Percentiles rank a stretch among this genome's conserved stretches.
Evolutionary conservation across 2,797 vertebrate species (phyloP).

Genomic region (Aotus griseimembra): DNA sequence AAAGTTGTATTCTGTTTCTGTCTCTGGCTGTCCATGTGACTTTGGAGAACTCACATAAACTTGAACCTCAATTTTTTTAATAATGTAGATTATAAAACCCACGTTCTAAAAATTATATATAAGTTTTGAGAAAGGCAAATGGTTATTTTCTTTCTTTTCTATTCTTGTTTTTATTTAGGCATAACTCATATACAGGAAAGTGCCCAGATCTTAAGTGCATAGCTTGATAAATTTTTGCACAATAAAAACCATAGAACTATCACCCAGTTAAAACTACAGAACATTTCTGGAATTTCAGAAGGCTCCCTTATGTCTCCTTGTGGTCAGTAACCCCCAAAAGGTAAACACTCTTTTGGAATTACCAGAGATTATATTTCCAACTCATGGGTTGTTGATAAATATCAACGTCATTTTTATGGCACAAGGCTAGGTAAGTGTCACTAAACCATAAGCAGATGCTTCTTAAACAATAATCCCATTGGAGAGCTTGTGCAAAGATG

Average conservation of each 20-base stretch:
- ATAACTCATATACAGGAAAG: not conserved
- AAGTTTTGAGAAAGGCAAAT: not conserved
- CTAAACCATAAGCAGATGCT: not conserved
- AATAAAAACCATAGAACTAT: not conserved
- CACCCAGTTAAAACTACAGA: not conserved
- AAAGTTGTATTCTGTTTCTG: not conserved
- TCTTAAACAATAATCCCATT: not conserved
- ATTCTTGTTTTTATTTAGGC: slow-evolving; percentile 14
- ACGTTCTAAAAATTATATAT: not conserved
- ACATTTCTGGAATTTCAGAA: not conserved
- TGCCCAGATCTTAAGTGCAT: not conserved
- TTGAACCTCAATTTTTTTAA: not conserved
- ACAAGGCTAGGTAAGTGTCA: not conserved
- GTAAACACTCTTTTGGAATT: not conserved
- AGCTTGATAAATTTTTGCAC: not conserved
- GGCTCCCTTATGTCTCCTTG: not conserved
- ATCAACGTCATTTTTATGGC: not conserved
- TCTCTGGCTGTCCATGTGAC: not conserved
- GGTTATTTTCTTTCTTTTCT: not conserved
- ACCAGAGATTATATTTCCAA: not conserved
- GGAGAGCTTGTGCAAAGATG: not conserved
- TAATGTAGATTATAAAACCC: not conserved
- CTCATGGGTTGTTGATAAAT: not conserved
- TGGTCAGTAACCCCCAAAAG: not conserved
- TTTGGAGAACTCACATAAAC: not conserved